Evolutionary conservation across 2,888 invertebrate genomes (phyloP).

Genomic region (Patella caerulea): DNA sequence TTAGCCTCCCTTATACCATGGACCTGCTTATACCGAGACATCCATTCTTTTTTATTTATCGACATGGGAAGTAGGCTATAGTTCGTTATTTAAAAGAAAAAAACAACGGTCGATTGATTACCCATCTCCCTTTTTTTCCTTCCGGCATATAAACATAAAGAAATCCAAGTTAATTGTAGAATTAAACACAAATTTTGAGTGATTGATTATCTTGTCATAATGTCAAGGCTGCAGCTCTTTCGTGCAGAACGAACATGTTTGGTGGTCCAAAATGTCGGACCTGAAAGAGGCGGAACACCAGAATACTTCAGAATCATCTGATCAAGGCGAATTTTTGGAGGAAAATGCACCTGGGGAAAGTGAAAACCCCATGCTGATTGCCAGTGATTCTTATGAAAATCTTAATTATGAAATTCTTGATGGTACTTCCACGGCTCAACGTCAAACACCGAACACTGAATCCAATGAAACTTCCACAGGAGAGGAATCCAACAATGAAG

Average conservation of each 20-base stretch:
- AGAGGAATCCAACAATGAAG: constrained; percentile 39
- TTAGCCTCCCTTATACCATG: too few species aligned
- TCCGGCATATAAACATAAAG: too few species aligned
- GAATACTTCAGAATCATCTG: constrained; percentile 41
- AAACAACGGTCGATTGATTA: too few species aligned
- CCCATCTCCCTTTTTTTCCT: too few species aligned
- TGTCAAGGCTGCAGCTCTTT: not conserved
- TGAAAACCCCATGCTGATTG: constrained; percentile 80
- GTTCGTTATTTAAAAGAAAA: too few species aligned
- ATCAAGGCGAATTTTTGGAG: constrained; percentile 56
- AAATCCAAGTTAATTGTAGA: too few species aligned
- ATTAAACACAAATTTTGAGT: not conserved
- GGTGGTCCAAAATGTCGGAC: constrained; percentile 48
- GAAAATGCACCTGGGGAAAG: constrained; percentile 75
- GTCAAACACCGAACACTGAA: constrained; percentile 9
- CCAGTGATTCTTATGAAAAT: constrained; percentile 71
- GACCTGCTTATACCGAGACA: too few species aligned
- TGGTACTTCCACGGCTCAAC: constrained; percentile 19
- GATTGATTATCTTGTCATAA: not conserved
- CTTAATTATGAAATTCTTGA: constrained; percentile 45
- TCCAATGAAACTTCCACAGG: constrained; percentile 39
- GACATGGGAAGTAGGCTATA: too few species aligned
- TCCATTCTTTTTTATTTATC: too few species aligned
- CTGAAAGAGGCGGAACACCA: constrained; percentile 61
- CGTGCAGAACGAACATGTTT: not conserved